Evolutionary conservation across 2,113 vertebrate genomes (phyloP).

Genomic region (Pluvialis apricaria): DNA sequence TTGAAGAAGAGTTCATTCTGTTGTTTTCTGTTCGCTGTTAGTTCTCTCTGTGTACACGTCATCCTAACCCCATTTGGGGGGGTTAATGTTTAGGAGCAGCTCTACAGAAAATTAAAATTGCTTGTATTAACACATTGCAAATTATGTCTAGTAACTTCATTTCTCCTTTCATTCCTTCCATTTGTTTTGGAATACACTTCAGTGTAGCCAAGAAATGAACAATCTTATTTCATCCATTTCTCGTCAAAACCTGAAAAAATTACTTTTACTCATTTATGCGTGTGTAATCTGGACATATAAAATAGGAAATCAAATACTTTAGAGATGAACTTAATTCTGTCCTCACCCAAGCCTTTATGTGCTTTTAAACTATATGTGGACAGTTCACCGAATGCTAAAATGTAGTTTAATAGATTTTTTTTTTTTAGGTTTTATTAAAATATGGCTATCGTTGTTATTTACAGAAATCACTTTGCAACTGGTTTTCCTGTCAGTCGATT

Average conservation of each 20-base stretch:
- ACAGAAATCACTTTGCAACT: constrained; percentile 24
- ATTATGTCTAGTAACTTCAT: neutral
- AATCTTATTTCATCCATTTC: neutral
- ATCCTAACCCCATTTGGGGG: neutral
- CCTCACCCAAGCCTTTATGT: neutral
- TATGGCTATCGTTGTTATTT: constrained; percentile 4
- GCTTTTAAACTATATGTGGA: neutral
- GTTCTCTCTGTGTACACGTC: neutral
- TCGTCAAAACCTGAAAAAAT: neutral
- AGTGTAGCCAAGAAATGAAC: neutral
- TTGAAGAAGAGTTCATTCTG: neutral
- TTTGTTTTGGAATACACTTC: neutral
- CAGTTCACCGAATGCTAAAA: neutral
- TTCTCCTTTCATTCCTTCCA: neutral
- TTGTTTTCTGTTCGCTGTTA: neutral
- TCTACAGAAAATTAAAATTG: neutral
- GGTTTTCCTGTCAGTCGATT: constrained; percentile 17
- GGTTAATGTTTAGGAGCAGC: neutral
- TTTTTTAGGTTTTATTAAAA: neutral
- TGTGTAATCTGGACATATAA: neutral
- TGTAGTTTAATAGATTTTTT: neutral
- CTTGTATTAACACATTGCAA: rapidly evolving
- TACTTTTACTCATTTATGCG: neutral
- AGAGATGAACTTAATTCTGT: neutral
- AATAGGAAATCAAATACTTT: neutral